Evolutionary conservation across 1,140 invertebrate species (phyloP).

Genomic region (Drosophila mayri): DNA sequence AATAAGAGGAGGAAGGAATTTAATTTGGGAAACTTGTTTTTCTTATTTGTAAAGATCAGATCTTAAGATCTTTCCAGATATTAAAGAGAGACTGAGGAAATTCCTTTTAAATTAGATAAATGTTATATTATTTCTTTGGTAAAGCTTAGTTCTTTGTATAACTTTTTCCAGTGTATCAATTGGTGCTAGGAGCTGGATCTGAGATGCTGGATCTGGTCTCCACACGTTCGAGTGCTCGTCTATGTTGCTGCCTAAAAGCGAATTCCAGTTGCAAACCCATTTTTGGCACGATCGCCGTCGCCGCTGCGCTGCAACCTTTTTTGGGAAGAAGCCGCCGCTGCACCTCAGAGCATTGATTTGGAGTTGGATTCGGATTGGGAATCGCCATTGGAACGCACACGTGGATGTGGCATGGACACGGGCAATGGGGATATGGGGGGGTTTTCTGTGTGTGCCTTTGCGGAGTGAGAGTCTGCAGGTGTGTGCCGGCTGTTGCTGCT

Average conservation of each 20-base stretch:
- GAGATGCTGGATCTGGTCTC: conserved; percentile 43
- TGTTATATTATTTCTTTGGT: neutral
- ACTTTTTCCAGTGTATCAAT: conserved; percentile 4
- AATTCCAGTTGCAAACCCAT: conserved; percentile 83
- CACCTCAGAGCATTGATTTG: conserved; percentile 61
- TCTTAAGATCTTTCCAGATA: neutral
- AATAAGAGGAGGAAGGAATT: rapidly evolving
- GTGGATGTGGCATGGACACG: conserved; percentile 47
- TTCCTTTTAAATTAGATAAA: neutral
- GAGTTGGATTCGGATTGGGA: conserved; percentile 41
- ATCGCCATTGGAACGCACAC: conserved; percentile 74
- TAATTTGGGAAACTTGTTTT: no score
- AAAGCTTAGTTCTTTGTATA: neutral
- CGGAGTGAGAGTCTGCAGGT: conserved; percentile 60
- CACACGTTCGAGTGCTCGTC: conserved; percentile 20
- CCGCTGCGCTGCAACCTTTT: conserved; percentile 9
- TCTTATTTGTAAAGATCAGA: no score
- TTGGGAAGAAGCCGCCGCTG: conserved; percentile 10
- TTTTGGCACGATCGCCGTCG: conserved; percentile 75
- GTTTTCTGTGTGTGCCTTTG: conserved; percentile 4
- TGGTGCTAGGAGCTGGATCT: conserved; percentile 33
- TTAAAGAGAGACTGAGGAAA: neutral
- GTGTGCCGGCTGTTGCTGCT: conserved; percentile 40
- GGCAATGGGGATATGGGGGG: neutral
- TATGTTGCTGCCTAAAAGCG: conserved; percentile 73